Base-by-base conservation (phyloP, 2,113 vertebrate genomes). In the Urocynchramus pylzowi region DNA sequence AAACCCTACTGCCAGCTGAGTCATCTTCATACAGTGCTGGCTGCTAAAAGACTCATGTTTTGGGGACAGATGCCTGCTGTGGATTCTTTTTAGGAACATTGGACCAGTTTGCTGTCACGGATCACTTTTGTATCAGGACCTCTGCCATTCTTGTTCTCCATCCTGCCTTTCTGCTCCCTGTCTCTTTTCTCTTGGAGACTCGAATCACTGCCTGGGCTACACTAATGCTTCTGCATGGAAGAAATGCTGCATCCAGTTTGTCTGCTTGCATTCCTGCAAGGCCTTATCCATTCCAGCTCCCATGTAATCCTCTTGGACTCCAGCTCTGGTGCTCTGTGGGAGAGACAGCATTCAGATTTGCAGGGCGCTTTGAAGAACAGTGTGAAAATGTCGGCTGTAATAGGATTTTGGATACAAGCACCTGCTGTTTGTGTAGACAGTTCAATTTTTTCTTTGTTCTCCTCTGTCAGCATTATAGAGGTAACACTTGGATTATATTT, bases 301-400 rank as follows among this genome's bases (percentile, higher is more conserved):
- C 0, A 0, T 54, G n/a, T 91, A 80, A 83, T 94, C 67, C 71
- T 74, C 91, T 89, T 9, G 18, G 78, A 33, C 41, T 64, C 56
- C 31, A 37, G 47, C 60, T 70, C 30, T 85, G 76, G 23, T 63
- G 68, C 60, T 90, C 47, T 42, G 47, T 67, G 47, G 64, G 56
- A 81, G 59, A 59, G 52, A 10, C 47, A 56, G 65, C 17, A 2
- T 68, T 89, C 35, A 67, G 44, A 33, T 86, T 92, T 86, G 73
- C 56, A 49, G 84, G 52, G 11, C 23, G 81, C 93, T 95, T 95
- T 89, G 84, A 93, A 84, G 91, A 95, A 20, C 80, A 68, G 73
- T 56, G 73, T 84, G 93, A 91, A 89, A 95, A 92, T 74, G 90
- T 63, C n/a, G 5, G 59, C 69, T 70, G 3, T 81, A 90, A 81